phyloP scores from a whole-genome alignment of 2,797 vertebrate genomes.

The Poecilia wingei region DNA sequence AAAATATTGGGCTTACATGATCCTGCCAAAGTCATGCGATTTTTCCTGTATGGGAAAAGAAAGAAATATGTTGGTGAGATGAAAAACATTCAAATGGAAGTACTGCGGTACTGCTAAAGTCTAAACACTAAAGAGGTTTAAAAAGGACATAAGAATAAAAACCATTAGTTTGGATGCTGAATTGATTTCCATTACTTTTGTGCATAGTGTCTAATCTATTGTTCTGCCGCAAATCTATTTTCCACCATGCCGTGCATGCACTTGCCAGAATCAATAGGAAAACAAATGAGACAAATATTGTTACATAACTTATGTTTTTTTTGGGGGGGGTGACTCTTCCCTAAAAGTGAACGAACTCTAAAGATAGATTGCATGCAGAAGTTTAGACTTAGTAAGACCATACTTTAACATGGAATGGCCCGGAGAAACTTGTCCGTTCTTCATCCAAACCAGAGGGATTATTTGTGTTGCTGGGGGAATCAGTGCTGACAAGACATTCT shows the following conservation, averaged over 20 bases:
- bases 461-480: slow-evolving; percentile 49
- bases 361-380: slow-evolving; percentile 12
- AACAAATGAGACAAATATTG: slow-evolving; percentile 57
- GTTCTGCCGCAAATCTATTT: slow-evolving; percentile 28
- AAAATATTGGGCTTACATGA: slow-evolving; percentile 72
- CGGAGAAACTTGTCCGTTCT: slow-evolving; percentile 59
- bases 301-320: slow-evolving; percentile 46
- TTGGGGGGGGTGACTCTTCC: slow-evolving; percentile 7
- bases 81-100: slow-evolving; percentile 4
- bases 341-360: slow-evolving; percentile 5
- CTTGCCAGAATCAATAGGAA: slow-evolving; percentile 56
- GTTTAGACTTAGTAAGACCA: slow-evolving; percentile 5
- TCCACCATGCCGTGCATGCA: slow-evolving; percentile 13
- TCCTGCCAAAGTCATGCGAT: slow-evolving; percentile 61
- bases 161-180: slow-evolving; percentile 13
- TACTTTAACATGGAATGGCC: slow-evolving; percentile 62
- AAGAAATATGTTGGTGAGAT: slow-evolving; percentile 9
- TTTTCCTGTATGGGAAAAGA: slow-evolving; percentile 65
- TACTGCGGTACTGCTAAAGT: slow-evolving; percentile 12
- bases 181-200: slow-evolving; percentile 35
- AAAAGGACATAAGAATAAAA: neutral
- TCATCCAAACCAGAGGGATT: slow-evolving; percentile 66
- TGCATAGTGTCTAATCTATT: slow-evolving; percentile 41
- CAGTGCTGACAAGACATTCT: slow-evolving; percentile 49
- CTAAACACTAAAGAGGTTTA: slow-evolving; percentile 1